These are phyloP conservation scores for Paragorgia papillata DNA, from an alignment of 92 coral and sea anemone species.

Conservation along the genomic window DNA sequence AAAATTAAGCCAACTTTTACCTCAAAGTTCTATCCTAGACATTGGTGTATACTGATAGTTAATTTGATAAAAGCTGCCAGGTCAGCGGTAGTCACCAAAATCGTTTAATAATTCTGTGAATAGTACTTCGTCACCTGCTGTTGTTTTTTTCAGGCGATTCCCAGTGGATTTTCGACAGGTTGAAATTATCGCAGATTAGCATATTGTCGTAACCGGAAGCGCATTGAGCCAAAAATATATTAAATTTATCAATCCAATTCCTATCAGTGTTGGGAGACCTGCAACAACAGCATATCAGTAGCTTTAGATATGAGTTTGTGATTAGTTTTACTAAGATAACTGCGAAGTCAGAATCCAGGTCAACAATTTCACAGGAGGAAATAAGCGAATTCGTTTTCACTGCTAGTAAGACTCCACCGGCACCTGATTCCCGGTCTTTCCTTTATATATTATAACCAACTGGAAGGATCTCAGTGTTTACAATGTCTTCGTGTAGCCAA, in stretches of 20 bases:
- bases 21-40: no score
- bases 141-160: slow-evolving; percentile 38
- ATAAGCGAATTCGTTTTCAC: slow-evolving; percentile 49
- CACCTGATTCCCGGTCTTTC: slow-evolving; percentile 57
- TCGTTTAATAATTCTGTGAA: slow-evolving; percentile 46
- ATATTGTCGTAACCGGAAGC: slow-evolving; percentile 32
- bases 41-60: no score
- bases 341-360: slow-evolving; percentile 41
- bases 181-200: slow-evolving; percentile 45
- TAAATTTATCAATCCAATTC: slow-evolving; percentile 49
- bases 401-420: slow-evolving; percentile 60
- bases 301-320: slow-evolving; percentile 34
- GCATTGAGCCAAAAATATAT: slow-evolving; percentile 35
- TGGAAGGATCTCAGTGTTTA: slow-evolving; percentile 51
- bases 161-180: slow-evolving; percentile 45
- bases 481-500: slow-evolving; percentile 52
- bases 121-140: slow-evolving; percentile 40
- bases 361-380: slow-evolving; percentile 48
- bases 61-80: no score
- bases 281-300: slow-evolving; percentile 46
- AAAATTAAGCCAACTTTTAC: no score
- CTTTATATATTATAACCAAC: slow-evolving; percentile 45
- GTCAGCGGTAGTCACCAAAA: neutral
- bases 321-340: slow-evolving; percentile 31
- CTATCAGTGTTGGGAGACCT: slow-evolving; percentile 45